These are phyloP conservation scores for Hypselothyrea guttata DNA, from an alignment of 2,888 invertebrate species.

Conservation along the genomic window DNA sequence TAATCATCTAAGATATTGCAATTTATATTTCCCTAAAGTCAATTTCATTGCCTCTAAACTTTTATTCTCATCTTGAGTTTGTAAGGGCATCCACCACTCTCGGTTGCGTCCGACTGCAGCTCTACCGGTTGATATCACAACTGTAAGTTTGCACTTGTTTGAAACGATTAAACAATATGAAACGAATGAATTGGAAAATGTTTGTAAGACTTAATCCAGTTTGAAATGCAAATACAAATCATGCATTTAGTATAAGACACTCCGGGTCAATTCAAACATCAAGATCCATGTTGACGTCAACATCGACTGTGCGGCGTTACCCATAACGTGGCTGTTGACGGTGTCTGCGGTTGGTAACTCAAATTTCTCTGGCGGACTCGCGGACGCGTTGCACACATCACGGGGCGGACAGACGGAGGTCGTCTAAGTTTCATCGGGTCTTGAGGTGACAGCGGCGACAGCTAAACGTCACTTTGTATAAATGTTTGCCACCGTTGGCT, in stretches of 20 bases:
- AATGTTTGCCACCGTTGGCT: slow-evolving; percentile 57
- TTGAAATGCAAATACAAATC: neutral
- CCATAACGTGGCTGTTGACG: neutral
- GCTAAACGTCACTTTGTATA: slow-evolving; percentile 67
- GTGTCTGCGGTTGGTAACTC: slow-evolving; percentile 47
- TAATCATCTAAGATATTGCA: too few species aligned
- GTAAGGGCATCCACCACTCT: too few species aligned
- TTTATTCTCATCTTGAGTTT: too few species aligned
- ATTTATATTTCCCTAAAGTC: too few species aligned
- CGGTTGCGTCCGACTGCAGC: too few species aligned
- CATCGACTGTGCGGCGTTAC: neutral
- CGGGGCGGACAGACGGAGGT: neutral
- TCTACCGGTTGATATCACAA: too few species aligned
- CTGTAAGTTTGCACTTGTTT: too few species aligned
- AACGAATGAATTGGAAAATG: too few species aligned
- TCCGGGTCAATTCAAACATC: neutral
- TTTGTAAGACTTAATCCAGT: too few species aligned
- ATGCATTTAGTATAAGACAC: slow-evolving; percentile 28
- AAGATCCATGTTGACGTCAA: slow-evolving; percentile 6
- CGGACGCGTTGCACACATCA: neutral
- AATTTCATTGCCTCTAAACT: too few species aligned
- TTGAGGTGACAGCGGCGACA: slow-evolving; percentile 56
- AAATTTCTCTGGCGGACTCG: slow-evolving; percentile 44
- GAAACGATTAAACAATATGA: too few species aligned
- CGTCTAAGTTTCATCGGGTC: slow-evolving; percentile 34